Base-by-base conservation (phyloP, 2,888 invertebrate species). In the Pachymerium ferrugineum region DNA sequence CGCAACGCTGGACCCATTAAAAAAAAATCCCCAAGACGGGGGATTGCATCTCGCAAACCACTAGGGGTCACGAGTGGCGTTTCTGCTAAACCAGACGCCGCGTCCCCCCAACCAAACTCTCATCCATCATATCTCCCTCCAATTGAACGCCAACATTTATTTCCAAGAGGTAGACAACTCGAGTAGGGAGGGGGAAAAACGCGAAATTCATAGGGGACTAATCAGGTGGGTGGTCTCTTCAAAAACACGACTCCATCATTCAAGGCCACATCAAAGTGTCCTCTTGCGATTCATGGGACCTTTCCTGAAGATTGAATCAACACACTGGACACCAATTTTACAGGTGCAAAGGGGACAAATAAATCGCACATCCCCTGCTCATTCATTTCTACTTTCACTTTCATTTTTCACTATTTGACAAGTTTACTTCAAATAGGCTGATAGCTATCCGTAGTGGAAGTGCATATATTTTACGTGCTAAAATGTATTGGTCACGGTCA, bases 111-210 rank as follows among this genome's bases (percentile, higher is more conserved):
- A 28, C 62, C 62, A 62, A 62, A 62, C 62, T 62, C 62, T 62
- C 62, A 62, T 62, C 62, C 62, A 62, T 62, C 62, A 62, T 62
- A 62, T 62, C 62, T 62, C 62, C 62, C 62, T 62, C 62, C 62
- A 62, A 62, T 62, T 62, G 62, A 62, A 62, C 62, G 62, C 62
- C 28, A 62, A 62, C 62, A 62, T 62, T 62, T 62, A 62, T 62
- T 62, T 62, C 62, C 62, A 62, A 62, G 3, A 62, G 62, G 25
- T 25, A 62, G 62, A 62, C 62, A 62, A 62, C 62, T 62, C 62
- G 28, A 62, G 62, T 62, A 28, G 62, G 25, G 25, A 62, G 62
- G 62, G 54, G 62, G 28, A 62, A 47, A 16, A 62, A n/a, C n/a
- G n/a, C n/a, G 62, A 62, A 62, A 62, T 62, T 62, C 62, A 62